Percentiles rank a stretch among this genome's conserved stretches.
phyloP scores from a whole-genome alignment of 37 sponge, comb jelly and placozoan species.

The Haliclona indistincta region DNA sequence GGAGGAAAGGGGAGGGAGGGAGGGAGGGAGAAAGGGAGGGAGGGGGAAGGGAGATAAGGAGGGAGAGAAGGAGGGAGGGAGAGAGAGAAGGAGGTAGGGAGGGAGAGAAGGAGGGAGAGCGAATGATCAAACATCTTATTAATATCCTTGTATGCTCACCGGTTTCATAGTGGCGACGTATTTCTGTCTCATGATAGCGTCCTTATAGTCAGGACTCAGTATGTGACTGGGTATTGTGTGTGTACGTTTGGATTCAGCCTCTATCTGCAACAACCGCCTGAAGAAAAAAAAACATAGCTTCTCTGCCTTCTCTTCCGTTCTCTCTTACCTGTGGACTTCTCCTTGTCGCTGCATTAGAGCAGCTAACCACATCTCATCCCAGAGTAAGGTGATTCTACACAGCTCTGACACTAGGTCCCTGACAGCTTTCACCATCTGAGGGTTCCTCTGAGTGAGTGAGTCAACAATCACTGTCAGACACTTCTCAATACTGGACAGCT shows the following conservation, averaged over 20 bases:
- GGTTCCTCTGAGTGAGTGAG: conserved; percentile 68
- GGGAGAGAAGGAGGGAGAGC: too few species aligned
- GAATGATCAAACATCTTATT: too few species aligned
- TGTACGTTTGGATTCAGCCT: conserved; percentile 75
- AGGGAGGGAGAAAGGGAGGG: neutral
- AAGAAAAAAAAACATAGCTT: too few species aligned
- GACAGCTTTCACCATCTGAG: conserved; percentile 74
- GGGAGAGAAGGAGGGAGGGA: too few species aligned
- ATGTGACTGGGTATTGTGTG: conserved; percentile 27
- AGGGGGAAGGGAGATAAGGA: conserved; percentile 11
- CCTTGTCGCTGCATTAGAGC: conserved; percentile 88
- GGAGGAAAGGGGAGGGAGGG: neutral
- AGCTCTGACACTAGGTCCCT: conserved; percentile 79
- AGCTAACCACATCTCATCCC: conserved; percentile 97
- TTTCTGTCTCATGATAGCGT: conserved; percentile 84
- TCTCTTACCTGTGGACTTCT: conserved; percentile 86
- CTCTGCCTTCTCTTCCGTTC: too few species aligned
- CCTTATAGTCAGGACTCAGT: conserved; percentile 61
- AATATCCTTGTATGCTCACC: conserved; percentile 21
- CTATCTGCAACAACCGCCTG: conserved; percentile 81
- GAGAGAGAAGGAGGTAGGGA: too few species aligned
- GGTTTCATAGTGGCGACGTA: conserved; percentile 88
- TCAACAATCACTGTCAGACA: conserved; percentile 79
- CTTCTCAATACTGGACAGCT: conserved; percentile 74
- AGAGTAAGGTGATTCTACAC: conserved; percentile 84